Evolutionary conservation across 1,140 invertebrate species (phyloP), one percentile per base, ranked within the genome.

Genomic region (Drosophila athabasca): DNA sequence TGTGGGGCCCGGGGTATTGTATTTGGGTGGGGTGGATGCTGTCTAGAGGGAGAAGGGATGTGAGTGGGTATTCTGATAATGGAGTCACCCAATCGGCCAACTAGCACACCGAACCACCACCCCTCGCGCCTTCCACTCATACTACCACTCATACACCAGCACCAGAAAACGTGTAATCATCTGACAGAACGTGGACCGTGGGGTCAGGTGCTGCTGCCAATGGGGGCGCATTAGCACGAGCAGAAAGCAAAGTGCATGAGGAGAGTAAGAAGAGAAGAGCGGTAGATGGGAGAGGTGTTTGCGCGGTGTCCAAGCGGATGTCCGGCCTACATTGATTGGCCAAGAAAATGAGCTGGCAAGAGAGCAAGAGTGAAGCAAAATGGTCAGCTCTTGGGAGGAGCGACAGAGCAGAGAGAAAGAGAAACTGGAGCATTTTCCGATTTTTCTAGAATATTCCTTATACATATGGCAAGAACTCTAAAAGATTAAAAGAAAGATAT

Each of bases 61-160:
- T 64, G 41, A 41, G 60, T 70, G 70, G 24, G 24, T 24, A 60
- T 41, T 60, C 52, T 64, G 74, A 85, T 87, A 87, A 87, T 71
- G 44, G 48, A 53, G 50, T 43, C 13, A 29, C 41, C 39, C 17
- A 31, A 9, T 31, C 29, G 29, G 29, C 29, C 29, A 31, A 31
- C 8, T 9, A 6, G n/a, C 7, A 17, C 22, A 2, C 17, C 17
- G 0, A 19, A 19, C 17, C 17, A 19, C 17, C 15, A 11, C 29
- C 8, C 8, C 7, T 0, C 29, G 8, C 7, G 1, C 29, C 29
- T 0, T 2, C 7, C 7, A 31, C 7, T 9, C 8, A 31, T 31
- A 31, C 29, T 8, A 8, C 7, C 29, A 9, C 29, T 31, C 7
- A 6, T 9, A 26, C 31, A 46, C 22, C 29, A 45, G 26, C 13